phyloP scores from a whole-genome alignment of 2,888 invertebrate species.

The Ethmia dodecea region DNA sequence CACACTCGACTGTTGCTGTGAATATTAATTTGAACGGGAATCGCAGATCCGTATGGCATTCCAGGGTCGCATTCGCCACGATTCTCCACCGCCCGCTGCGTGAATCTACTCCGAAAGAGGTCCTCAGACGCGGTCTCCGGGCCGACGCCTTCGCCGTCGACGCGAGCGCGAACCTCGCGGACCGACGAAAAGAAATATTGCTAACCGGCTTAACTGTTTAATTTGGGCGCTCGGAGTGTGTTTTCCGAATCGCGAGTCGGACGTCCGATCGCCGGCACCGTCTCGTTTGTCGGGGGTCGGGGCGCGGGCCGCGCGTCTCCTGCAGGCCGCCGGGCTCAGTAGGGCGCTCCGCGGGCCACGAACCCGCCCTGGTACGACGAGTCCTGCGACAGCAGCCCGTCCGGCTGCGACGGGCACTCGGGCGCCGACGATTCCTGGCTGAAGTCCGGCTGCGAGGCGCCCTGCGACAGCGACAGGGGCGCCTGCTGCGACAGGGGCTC shows the following conservation, averaged over 20 bases:
- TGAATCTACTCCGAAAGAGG: too few species aligned
- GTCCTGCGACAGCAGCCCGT: constrained; percentile 95
- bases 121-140: too few species aligned
- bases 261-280: not conserved
- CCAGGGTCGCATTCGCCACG: too few species aligned
- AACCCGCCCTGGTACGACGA: constrained; percentile 88
- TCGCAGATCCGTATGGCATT: too few species aligned
- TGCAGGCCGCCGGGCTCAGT: constrained; percentile 81
- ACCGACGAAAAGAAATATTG: too few species aligned
- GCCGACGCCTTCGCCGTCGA: too few species aligned
- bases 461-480: constrained; percentile 84
- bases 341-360: constrained; percentile 83
- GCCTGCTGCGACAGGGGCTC: constrained; percentile 86
- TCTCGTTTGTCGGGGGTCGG: not conserved
- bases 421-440: constrained; percentile 90
- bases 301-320: constrained; percentile 29
- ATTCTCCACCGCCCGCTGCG: too few species aligned
- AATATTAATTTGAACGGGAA: too few species aligned
- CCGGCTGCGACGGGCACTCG: constrained; percentile 95
- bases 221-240: not conserved
- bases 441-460: constrained; percentile 84
- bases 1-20: too few species aligned
- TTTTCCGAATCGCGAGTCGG: not conserved
- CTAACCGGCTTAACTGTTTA: too few species aligned
- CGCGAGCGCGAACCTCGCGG: too few species aligned